A percentile compares a stretch with the other conserved stretches of the same genome.
These are phyloP conservation scores for Pseudochirops corinnae DNA, from an alignment of 2,797 vertebrate genomes.

Conservation along the genomic window DNA sequence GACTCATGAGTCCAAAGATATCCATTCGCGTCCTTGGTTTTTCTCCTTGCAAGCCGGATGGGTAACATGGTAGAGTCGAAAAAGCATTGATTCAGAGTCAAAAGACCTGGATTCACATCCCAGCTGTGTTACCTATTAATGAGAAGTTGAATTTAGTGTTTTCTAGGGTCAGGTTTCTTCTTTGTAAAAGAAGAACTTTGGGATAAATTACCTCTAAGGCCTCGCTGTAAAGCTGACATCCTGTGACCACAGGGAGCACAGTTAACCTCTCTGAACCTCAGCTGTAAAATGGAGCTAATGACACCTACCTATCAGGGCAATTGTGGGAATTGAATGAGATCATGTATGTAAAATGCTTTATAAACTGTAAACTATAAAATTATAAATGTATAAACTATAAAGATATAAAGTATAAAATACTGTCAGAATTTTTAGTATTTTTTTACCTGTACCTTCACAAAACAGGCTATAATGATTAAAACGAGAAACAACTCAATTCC, in stretches of 20 bases:
- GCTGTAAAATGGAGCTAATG: neutral
- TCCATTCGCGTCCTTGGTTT: neutral
- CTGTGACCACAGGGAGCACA: neutral
- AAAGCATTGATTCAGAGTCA: neutral
- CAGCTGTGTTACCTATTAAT: neutral
- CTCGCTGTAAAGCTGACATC: neutral
- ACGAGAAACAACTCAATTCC: neutral
- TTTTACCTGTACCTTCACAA: neutral
- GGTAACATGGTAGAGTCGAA: neutral
- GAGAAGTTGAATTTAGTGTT: neutral
- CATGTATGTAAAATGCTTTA: neutral
- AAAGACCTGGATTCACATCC: neutral
- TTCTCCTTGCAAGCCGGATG: neutral
- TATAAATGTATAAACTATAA: neutral
- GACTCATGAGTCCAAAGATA: neutral
- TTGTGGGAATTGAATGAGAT: neutral
- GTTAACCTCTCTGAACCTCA: neutral
- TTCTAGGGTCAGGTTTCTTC: neutral
- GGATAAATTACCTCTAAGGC: neutral
- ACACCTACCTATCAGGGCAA: neutral
- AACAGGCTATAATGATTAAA: neutral
- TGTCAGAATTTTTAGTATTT: neutral
- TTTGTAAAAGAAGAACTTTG: neutral
- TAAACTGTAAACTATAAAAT: neutral
- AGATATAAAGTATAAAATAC: neutral